Evolutionary conservation across 2,797 vertebrate species (phyloP), one percentile per base, ranked within the genome.

Genomic region (Poeciliopsis paucimaculata): DNA sequence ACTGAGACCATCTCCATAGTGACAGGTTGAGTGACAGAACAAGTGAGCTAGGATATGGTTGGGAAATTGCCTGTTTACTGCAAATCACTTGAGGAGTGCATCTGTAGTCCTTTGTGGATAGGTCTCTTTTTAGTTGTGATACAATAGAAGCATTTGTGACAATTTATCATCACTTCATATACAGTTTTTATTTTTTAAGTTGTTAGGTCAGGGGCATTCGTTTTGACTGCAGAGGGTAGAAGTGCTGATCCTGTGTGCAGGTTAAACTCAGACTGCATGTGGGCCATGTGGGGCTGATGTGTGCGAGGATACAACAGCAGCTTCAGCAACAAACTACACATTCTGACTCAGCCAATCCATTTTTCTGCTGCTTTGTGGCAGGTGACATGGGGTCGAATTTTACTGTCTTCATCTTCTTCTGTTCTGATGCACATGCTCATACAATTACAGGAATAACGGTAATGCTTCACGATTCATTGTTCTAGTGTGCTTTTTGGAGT

Each of bases 21-120:
- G 91, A 95, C 93, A 82, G 78, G 77, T 83, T 93, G 92, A 94
- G 80, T 94, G 94, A 94, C 93, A 85, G 81, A 79, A 73, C 92
- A 92, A 78, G 84, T 90, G 90, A 93, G 82, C 15, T 13, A 83
- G 80, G 85, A 85, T 66, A 83, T 82, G 81, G 83, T 28, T 86
- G 88, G 88, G 89, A 87, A 94, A 91, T 82, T 90, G 92, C 88
- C 86, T 87, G 88, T 89, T 93, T 90, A 87, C 86, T 86, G 90
- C 89, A 92, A 93, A 93, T 82, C 82, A 76, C 76, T 81, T 53
- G 74, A 80, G 76, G 79, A 75, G 80, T 62, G 70, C 83, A 76
- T 86, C 46, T 51, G 74, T 72, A 79, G 74, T 43, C 57, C 79
- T 26, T 55, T 15, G 12, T 41, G 36, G 39, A 7, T 41, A 26